These are phyloP conservation scores for Micoletzkya japonica DNA, from an alignment of 2,888 invertebrate genomes.

Conservation along the genomic window DNA sequence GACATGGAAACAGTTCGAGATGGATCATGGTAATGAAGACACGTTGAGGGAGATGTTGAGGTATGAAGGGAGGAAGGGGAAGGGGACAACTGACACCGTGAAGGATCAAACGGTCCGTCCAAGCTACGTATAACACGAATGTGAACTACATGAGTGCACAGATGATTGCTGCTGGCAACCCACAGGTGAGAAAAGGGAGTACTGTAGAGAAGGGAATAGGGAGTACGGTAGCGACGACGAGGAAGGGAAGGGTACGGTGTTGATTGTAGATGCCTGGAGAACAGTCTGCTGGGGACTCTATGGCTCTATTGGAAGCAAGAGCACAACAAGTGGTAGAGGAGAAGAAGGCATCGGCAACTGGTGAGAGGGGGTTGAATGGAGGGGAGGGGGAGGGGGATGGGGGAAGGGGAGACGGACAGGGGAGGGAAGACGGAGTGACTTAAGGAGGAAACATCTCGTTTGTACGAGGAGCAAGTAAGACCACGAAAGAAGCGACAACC, in stretches of 20 bases:
- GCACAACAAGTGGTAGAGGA: conserved; percentile 66
- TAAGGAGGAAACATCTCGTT: conserved; percentile 64
- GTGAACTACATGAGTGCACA: conserved; percentile 99
- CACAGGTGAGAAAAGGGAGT: conserved; percentile 16
- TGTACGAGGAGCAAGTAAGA: conserved; percentile 73
- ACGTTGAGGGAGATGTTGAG: conserved; percentile 95
- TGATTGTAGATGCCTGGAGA: conserved; percentile 70
- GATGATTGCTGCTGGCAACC: conserved; percentile 77
- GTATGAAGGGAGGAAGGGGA: conserved; percentile 73
- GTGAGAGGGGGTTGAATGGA: conserved; percentile 4
- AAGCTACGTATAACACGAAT: conserved; percentile 87
- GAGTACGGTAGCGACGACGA: background rate
- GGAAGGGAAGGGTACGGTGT: no score
- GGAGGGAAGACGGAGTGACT: background rate
- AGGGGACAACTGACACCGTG: conserved; percentile 66
- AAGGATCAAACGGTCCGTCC: conserved; percentile 51
- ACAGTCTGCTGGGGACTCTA: conserved; percentile 80
- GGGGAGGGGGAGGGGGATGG: conserved; percentile 20
- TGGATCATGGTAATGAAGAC: conserved; percentile 97
- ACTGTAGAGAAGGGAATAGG: background rate
- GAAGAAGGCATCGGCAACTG: conserved; percentile 37
- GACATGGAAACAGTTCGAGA: conserved; percentile 99
- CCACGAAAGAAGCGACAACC: conserved; percentile 55
- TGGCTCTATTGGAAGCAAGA: conserved; percentile 84
- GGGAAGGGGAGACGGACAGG: conserved; percentile 7